These are phyloP conservation scores for Loris lydekkerianus DNA, from an alignment of 2,797 vertebrate genomes.

Conservation along the genomic window DNA sequence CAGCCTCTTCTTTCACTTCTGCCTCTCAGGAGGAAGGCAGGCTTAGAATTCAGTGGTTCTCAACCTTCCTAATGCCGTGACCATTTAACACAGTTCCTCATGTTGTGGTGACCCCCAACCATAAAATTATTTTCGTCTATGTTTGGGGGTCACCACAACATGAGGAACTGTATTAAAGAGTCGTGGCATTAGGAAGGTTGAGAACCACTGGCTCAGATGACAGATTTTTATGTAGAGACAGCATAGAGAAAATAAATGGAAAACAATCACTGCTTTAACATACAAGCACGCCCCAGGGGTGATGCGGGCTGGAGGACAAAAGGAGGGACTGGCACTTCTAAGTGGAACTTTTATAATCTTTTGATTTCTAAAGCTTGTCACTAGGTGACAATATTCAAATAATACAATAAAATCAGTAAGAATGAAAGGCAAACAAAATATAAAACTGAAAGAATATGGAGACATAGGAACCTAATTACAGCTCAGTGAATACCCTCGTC, in stretches of 20 bases:
- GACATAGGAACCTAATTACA: neutral
- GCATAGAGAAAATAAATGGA: neutral
- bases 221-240: neutral
- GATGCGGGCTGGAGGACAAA: neutral
- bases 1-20: neutral
- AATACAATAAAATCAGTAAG: neutral
- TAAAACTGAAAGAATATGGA: neutral
- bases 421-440: neutral
- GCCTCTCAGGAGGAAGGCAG: neutral
- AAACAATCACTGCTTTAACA: neutral
- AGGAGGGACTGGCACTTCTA: neutral
- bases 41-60: too few relatives aligned
- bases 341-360: neutral
- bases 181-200: too few relatives aligned
- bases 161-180: too few relatives aligned
- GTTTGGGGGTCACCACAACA: too few relatives aligned
- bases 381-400: neutral
- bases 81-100: too few relatives aligned
- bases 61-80: too few relatives aligned
- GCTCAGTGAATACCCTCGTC: neutral
- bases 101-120: too few relatives aligned
- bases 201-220: too few relatives aligned
- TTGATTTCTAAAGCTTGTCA: slow-evolving; percentile 6
- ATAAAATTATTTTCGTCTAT: too few relatives aligned
- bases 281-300: neutral